Base-by-base conservation (phyloP, 1,140 invertebrate genomes). In the Neomicropteryx cornuta region DNA sequence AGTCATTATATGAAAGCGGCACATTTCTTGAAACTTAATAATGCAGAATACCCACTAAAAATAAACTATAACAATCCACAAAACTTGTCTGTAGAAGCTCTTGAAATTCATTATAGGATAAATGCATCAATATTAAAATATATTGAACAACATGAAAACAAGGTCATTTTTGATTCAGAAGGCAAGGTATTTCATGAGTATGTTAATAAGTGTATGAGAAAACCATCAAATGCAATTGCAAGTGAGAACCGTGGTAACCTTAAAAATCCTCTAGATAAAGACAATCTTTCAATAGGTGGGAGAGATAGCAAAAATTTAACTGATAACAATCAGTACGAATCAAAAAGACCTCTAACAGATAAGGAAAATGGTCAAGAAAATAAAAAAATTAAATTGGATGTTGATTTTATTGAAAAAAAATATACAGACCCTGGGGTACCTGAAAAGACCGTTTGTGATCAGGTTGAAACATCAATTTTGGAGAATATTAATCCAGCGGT, bases 51-150 rank as follows among this genome's bases (percentile, higher is more conserved):
- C 68, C 90, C 91, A 0, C 68, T 73, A 17, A 85, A 84, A 67
- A 90, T 96, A 33, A 80, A 74, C 38, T 93, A 91, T 52, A 84
- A 81, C 48, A 79, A 73, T 58, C 84, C 90, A 0, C 80, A 85
- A 41, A 75, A 83, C 57, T 67, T 89, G 19, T 77, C 88, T 3
- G 76, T 96, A n/a, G 91, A 96, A 68, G 83, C 88, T 1, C 60
- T 96, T 14, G 92, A 96, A 63, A 74, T 85, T 5, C 79, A 83
- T 54, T 86, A 86, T 55, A 67, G 84, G 47, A 80, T 89, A 28
- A 87, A 95, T 58, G 81, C 85, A 0, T 81, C 81, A 28, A 83
- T 89, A 50, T 62, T 95, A 3, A 95, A 94, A 58, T 83, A 81
- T 56, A 62, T 94, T 21, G 79, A 90, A 50, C 74, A 79, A 42